Evolutionary conservation across 2,888 invertebrate species (phyloP).

Genomic region (Caenorhabditis angaria): DNA sequence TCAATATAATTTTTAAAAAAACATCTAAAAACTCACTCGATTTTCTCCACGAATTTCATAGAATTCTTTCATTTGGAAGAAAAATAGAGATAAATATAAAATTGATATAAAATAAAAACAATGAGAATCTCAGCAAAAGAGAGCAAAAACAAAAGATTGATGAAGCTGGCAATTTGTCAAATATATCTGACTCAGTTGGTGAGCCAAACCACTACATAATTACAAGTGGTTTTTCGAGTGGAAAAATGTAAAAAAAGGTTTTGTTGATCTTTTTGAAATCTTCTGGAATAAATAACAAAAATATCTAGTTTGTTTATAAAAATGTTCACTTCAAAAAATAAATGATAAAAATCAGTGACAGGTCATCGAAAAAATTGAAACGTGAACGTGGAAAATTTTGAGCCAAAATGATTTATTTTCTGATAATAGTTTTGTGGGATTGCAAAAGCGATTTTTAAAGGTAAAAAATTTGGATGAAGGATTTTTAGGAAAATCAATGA

Average conservation of each 20-base stretch:
- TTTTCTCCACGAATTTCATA: neutral
- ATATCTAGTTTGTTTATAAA: no score
- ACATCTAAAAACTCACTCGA: neutral
- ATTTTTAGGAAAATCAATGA: no score
- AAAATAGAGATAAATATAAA: neutral
- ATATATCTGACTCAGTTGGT: neutral
- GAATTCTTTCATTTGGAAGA: neutral
- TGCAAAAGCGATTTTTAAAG: constrained; percentile 5
- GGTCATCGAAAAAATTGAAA: neutral
- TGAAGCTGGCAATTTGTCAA: constrained; percentile 2
- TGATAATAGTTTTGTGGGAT: constrained; percentile 2
- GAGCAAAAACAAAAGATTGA: neutral
- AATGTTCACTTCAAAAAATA: no score
- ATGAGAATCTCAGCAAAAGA: neutral
- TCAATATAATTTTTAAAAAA: constrained; percentile 1
- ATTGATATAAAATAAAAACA: neutral
- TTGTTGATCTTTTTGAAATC: no score
- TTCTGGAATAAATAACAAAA: no score
- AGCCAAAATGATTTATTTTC: neutral
- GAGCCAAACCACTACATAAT: neutral
- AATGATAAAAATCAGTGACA: no score
- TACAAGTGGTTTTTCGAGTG: neutral
- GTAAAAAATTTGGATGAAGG: neutral
- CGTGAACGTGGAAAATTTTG: neutral
- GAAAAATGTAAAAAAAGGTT: no score